Conservation (phyloP, 2,888 invertebrate species). For the Andrena marginata region DNA sequence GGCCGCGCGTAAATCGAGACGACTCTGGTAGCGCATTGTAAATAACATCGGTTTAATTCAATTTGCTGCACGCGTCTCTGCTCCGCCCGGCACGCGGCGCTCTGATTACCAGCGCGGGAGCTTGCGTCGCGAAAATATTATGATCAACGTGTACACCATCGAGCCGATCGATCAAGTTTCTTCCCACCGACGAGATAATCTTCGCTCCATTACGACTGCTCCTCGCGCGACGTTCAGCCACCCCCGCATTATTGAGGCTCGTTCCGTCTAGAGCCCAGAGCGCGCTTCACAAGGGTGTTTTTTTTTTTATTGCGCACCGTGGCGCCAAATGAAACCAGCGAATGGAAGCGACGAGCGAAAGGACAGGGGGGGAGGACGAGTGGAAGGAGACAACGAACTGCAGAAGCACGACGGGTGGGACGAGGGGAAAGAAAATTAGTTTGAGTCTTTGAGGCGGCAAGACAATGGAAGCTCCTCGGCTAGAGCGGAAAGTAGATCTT, state of each 20-base stretch:
- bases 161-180: too few species aligned
- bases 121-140: not conserved
- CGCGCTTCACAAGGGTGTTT: conserved; percentile 17
- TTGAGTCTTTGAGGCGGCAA: conserved; percentile 49
- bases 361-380: not conserved
- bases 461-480: conserved; percentile 47
- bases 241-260: conserved; percentile 36
- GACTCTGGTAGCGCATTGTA: conserved; percentile 19
- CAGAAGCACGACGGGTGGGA: not conserved
- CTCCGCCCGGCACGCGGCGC: not conserved
- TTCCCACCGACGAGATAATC: not conserved
- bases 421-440: conserved; percentile 42
- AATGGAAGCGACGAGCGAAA: conserved; percentile 31
- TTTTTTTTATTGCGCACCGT: conserved; percentile 29
- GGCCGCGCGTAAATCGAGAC: conserved; percentile 35
- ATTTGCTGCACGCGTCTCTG: conserved; percentile 23
- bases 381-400: not conserved
- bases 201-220: not conserved
- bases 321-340: conserved; percentile 39
- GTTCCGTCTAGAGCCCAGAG: conserved; percentile 15
- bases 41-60: conserved; percentile 51
- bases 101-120: not conserved
- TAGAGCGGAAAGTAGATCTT: conserved; percentile 43
- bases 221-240: conserved; percentile 13
- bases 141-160: too few species aligned